Percentiles rank a stretch among this genome's conserved stretches.
These are phyloP conservation scores for Distichodus sexfasciatus DNA, from an alignment of 2,797 vertebrate species.

Conservation along the genomic window DNA sequence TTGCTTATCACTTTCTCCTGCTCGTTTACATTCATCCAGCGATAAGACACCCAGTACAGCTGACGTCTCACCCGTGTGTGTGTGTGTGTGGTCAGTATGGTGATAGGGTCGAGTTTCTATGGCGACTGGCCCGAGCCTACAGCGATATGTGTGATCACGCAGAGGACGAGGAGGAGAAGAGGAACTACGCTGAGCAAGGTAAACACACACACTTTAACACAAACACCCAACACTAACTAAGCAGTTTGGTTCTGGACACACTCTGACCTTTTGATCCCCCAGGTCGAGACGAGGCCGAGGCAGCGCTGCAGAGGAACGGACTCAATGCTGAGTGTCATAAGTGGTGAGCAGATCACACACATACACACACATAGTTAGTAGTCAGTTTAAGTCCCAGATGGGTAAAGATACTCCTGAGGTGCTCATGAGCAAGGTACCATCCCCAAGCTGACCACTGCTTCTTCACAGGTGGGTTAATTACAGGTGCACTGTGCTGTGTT, in stretches of 20 bases:
- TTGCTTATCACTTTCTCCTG: too few relatives aligned
- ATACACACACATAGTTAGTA: background rate
- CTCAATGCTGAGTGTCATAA: constrained; percentile 84
- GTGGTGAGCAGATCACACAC: constrained; percentile 74
- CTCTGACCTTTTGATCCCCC: constrained; percentile 28
- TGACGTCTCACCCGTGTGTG: too few relatives aligned
- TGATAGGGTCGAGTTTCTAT: constrained; percentile 81
- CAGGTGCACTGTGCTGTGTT: too few relatives aligned
- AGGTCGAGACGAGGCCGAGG: constrained; percentile 84
- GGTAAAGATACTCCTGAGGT: background rate
- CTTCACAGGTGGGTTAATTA: too few relatives aligned
- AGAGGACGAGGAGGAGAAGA: constrained; percentile 74
- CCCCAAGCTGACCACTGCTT: too few relatives aligned
- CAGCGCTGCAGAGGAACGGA: constrained; percentile 76
- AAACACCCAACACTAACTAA: background rate
- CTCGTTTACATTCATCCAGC: too few relatives aligned
- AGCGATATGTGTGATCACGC: constrained; percentile 81
- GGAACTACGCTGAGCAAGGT: constrained; percentile 75
- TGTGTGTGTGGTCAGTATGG: constrained; percentile 71
- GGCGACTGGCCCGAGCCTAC: constrained; percentile 89
- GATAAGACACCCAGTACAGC: too few relatives aligned
- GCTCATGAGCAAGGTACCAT: too few relatives aligned
- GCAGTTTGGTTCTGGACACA: background rate
- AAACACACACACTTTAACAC: constrained; percentile 9
- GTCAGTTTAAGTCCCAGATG: background rate